Evolutionary conservation across 2,113 vertebrate species (phyloP).

Genomic region (Dromas ardeola): DNA sequence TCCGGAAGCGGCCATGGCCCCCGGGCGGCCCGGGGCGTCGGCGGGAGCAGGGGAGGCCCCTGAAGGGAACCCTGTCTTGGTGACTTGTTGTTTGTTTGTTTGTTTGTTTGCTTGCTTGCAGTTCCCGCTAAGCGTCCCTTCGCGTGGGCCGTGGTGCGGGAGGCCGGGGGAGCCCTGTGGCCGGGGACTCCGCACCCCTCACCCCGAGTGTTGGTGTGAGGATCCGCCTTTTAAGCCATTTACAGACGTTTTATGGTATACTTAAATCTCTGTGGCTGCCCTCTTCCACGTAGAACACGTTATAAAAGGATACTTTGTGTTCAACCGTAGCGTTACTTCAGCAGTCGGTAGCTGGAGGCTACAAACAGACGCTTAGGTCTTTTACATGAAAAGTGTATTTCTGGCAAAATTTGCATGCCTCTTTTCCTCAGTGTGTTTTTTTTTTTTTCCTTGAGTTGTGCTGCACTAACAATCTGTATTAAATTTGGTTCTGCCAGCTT

Average conservation of each 20-base stretch:
- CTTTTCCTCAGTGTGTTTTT: background rate
- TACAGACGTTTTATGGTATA: background rate
- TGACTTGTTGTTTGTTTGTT: background rate
- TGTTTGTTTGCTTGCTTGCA: background rate
- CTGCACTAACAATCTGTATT: background rate
- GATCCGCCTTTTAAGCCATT: background rate
- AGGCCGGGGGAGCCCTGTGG: background rate
- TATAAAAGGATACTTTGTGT: background rate
- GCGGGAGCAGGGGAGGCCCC: background rate
- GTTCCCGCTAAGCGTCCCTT: background rate
- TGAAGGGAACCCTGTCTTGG: background rate
- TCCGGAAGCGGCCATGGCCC: background rate
- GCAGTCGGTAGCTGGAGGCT: background rate
- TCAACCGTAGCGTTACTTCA: background rate
- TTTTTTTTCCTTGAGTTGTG: background rate
- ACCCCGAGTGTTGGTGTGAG: accelerated
- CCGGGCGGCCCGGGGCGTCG: background rate
- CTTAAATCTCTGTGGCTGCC: background rate
- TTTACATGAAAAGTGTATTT: background rate
- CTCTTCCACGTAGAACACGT: background rate
- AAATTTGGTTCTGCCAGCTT: background rate
- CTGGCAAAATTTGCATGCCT: background rate
- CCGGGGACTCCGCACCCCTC: accelerated
- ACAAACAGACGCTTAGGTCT: background rate
- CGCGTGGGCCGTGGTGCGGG: background rate